Evolutionary conservation across 1,140 invertebrate genomes (phyloP), one percentile per base, ranked within the genome.

Genomic region (Zophobas atratus): DNA sequence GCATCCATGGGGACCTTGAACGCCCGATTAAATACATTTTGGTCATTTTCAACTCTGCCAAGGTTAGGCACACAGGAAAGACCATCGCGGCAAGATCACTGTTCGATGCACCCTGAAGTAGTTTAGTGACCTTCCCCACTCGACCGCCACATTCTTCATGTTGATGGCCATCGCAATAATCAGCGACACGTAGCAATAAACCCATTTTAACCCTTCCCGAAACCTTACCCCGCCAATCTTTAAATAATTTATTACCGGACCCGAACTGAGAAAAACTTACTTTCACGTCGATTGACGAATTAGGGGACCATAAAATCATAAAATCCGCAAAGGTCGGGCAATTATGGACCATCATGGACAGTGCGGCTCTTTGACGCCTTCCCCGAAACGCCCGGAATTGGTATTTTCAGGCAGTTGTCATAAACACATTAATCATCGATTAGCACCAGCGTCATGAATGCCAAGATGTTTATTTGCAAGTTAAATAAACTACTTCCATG

Each of bases 111-210:
- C 72, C 72, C 72, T 75, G 55, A 75, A 57, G 55, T 75, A 57
- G 72, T 75, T 75, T 75, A 75, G 53, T 75, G 72, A 75, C 72
- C 72, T 55, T 46, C 72, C 53, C 72, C 72, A 72, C 46, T 48
- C 1, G 46, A 2, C 63, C 2, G 8, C 46, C 2, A 55, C 70
- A 72, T 72, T 72, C 70, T 72, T 72, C 33, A 51, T 33, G 33
- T 67, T 41, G 60, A 67, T 67, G 60, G 38, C 60, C 60, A 67
- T 43, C 60, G 38, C 38, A 43, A 67, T 43, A 8, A 63, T n/a
- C 39, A 38, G 57, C 57, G 20, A 20, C 57, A 63, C 38, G 38
- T 51, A 51, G 4, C n/a, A 51, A 20, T 51, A 63, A 63, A 63
- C 36, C 57, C 57, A 63, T 63, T 43, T 41, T 5, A 67, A 67